Base-by-base conservation (phyloP, 2,113 vertebrate genomes). In the Stictonetta naevosa region DNA sequence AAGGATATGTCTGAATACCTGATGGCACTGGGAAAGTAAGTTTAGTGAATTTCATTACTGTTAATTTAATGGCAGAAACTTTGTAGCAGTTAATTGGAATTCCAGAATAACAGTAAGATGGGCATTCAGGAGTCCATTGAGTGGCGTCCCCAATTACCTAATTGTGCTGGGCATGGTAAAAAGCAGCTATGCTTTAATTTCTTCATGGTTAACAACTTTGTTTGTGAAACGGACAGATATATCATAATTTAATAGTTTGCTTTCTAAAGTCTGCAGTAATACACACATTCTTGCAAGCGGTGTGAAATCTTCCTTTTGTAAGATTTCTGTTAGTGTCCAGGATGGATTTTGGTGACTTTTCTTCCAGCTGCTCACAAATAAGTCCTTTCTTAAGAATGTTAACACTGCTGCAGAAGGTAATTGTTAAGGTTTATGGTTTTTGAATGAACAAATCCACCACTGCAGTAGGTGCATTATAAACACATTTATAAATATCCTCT, bases 31-130 rank as follows among this genome's bases (percentile, higher is more conserved):
- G 64, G 83, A 92, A 85, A 74, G 74, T 31, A 59, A 8, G 60
- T 82, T 53, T 55, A 20, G 63, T 77, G 71, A 11, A n/a, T 87
- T 78, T 85, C 88, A 68, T 90, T 90, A 38, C 10, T 28, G 2
- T 20, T 90, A 78, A 88, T 91, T 94, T 96, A 83, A 74, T 67
- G 33, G 42, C 64, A 96, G 83, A 92, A 96, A 92, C 86, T 86
- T 90, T 64, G 50, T 86, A 90, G 76, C 64, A 92, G 83, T 78
- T 94, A 95, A 96, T 92, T 96, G 90, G 26, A 64, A 12, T 17
- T 1, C 11, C 64, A 72, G 80, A 42, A 31, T 84, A 94, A 84
- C 93, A 92, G 83, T 83, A 42, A 79, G 69, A 91, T 75, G 64
- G 56, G 34, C 69, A 69, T 95, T 83, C 68, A 69, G 48, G 29